Evolutionary conservation across 2,888 invertebrate genomes (phyloP), one percentile per base, ranked within the genome.

Genomic region (Platypus cylindrus): DNA sequence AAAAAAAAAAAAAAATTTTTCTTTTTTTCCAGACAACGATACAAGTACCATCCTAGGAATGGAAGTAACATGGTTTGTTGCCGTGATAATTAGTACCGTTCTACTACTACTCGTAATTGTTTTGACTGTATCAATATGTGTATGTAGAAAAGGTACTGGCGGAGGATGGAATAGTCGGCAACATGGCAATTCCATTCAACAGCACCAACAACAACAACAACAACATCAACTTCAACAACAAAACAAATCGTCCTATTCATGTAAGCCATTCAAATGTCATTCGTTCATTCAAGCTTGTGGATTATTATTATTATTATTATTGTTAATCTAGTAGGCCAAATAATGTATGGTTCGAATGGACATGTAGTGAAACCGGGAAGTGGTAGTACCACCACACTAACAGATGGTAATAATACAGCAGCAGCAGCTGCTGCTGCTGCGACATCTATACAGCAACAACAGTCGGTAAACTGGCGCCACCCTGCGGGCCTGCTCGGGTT

Each of bases 381-480:
- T 61, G 67, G 74, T 48, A 67, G 74, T 48, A 67, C 70, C 65
- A 70, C 68, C 62, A 66, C 64, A 53, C 54, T 65, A 53, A 60
- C 65, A 57, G 65, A 57, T 46, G 58, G 57, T 40, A 50, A 54
- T 43, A 45, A 47, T 36, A 49, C 48, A 44, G 59, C 58, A 37
- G 51, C 41, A 24, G 45, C 63, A 47, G 60, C 60, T 45, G 62
- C 63, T 49, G 72, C 72, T 66, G 23, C 35, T 20, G 27, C 33
- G 30, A 34, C 38, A 29, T 80, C 83, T n/a, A n/a, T n/a, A n/a
- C n/a, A n/a, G n/a, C n/a, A n/a, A n/a, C n/a, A n/a, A n/a, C n/a
- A n/a, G 84, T 45, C 48, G 86, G 86, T 85, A 87, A 87, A 87
- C 86, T 85, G 81, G 85, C 77, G 74, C 80, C 84, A 77, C 86